phyloP scores from a whole-genome alignment of 2,113 vertebrate species.

The Takifugu bimaculatus region DNA sequence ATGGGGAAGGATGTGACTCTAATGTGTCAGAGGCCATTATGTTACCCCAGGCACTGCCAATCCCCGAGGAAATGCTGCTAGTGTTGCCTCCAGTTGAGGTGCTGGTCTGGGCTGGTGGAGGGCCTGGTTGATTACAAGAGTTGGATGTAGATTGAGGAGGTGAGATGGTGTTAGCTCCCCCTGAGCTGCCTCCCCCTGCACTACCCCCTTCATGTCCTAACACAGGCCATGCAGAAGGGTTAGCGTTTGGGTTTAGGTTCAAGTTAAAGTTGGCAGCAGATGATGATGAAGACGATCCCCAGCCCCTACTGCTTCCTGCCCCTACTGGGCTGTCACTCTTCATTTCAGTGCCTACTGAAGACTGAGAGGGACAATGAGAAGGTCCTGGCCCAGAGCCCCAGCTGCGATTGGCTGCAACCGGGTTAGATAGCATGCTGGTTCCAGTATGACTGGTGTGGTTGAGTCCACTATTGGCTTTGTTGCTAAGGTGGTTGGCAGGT shows the following conservation, averaged over 20 bases:
- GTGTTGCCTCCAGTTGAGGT: slow-evolving; percentile 83
- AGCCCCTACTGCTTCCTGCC: slow-evolving; percentile 84
- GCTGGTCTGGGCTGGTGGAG: slow-evolving; percentile 74
- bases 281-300: slow-evolving; percentile 80
- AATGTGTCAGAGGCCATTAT: slow-evolving; percentile 85
- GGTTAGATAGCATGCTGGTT: slow-evolving; percentile 72
- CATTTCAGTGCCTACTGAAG: slow-evolving; percentile 81
- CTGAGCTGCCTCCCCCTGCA: slow-evolving; percentile 82
- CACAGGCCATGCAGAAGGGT: slow-evolving; percentile 97
- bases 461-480: slow-evolving; percentile 80
- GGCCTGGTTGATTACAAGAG: slow-evolving; percentile 88
- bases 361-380: slow-evolving; percentile 77
- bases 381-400: slow-evolving; percentile 83
- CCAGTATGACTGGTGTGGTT: slow-evolving; percentile 77
- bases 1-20: slow-evolving; percentile 87
- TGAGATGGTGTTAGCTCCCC: slow-evolving; percentile 71
- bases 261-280: slow-evolving; percentile 86
- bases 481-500: slow-evolving; percentile 80
- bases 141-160: slow-evolving; percentile 76
- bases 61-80: slow-evolving; percentile 80
- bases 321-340: slow-evolving; percentile 86
- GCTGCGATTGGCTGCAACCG: slow-evolving; percentile 79
- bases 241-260: slow-evolving; percentile 97
- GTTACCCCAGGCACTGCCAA: slow-evolving; percentile 89
- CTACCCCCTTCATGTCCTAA: slow-evolving; percentile 91